Conservation (phyloP, 1,140 invertebrate species). For the Heliconius nattereri region DNA sequence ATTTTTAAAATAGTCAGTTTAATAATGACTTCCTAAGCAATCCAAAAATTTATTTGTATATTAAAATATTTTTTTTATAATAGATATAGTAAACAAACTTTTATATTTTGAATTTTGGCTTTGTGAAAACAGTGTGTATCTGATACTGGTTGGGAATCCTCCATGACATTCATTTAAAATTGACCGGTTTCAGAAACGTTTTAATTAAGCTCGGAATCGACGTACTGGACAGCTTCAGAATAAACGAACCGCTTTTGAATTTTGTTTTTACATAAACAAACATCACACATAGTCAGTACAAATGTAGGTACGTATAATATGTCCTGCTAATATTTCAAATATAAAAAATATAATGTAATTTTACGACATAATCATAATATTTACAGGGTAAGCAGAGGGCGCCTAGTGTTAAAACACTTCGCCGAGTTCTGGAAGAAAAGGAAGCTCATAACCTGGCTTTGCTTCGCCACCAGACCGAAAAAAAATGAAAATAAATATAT, state of each 20-base stretch:
- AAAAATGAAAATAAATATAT: too few species aligned
- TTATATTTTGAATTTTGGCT: neutral
- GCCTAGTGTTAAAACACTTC: too few species aligned
- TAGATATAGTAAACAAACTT: too few species aligned
- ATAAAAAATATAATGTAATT: neutral
- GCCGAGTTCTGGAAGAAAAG: too few species aligned
- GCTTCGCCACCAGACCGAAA: too few species aligned
- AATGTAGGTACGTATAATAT: too few species aligned
- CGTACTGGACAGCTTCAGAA: slow-evolving; percentile 55
- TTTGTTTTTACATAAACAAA: slow-evolving; percentile 23
- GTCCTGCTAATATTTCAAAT: neutral
- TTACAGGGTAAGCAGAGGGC: too few species aligned
- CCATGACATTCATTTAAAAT: slow-evolving; percentile 44
- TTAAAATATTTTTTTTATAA: too few species aligned
- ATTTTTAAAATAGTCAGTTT: neutral
- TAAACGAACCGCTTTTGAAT: slow-evolving; percentile 48
- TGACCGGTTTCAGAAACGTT: slow-evolving; percentile 51
- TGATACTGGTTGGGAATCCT: slow-evolving; percentile 32
- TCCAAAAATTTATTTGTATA: neutral
- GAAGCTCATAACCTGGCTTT: too few species aligned
- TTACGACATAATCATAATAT: neutral
- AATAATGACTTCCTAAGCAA: neutral
- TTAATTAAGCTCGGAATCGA: slow-evolving; percentile 66
- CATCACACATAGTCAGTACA: neutral
- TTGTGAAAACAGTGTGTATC: slow-evolving; percentile 14